These are phyloP conservation scores for Procapra przewalskii DNA, from an alignment of 2,113 vertebrate genomes.

Conservation along the genomic window DNA sequence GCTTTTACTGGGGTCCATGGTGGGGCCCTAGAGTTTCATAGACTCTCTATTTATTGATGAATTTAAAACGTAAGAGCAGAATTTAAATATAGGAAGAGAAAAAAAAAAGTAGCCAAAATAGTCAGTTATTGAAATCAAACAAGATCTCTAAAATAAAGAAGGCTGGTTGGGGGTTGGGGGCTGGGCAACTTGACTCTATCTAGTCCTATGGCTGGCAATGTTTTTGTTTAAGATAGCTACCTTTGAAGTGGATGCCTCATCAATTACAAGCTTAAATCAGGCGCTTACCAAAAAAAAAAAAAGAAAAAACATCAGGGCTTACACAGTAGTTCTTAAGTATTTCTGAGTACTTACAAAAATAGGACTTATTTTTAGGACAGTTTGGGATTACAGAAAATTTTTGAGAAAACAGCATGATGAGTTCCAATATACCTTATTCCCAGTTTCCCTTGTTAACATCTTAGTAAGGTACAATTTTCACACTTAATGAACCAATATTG, in stretches of 20 bases:
- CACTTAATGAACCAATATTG: neutral
- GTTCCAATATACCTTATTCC: neutral
- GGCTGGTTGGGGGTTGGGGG: neutral
- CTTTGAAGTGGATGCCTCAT: neutral
- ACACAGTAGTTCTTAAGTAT: neutral
- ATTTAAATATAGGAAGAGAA: neutral
- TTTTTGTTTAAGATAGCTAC: neutral
- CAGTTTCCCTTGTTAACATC: neutral
- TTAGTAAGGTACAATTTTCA: neutral
- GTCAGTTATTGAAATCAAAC: neutral
- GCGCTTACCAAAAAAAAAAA: neutral
- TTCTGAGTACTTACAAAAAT: neutral
- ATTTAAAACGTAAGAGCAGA: neutral
- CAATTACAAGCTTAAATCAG: neutral
- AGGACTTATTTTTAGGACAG: neutral
- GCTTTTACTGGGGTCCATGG: neutral
- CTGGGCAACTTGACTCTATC: neutral
- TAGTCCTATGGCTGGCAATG: neutral
- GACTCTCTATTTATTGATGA: neutral
- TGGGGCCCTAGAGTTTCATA: neutral
- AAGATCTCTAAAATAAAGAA: neutral
- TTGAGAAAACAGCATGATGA: neutral
- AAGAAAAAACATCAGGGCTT: neutral
- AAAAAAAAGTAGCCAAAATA: neutral
- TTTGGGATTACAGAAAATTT: neutral